Evolutionary conservation across 2,888 invertebrate genomes (phyloP), one percentile per base, ranked within the genome.

Genomic region (Cotesia congregata): DNA sequence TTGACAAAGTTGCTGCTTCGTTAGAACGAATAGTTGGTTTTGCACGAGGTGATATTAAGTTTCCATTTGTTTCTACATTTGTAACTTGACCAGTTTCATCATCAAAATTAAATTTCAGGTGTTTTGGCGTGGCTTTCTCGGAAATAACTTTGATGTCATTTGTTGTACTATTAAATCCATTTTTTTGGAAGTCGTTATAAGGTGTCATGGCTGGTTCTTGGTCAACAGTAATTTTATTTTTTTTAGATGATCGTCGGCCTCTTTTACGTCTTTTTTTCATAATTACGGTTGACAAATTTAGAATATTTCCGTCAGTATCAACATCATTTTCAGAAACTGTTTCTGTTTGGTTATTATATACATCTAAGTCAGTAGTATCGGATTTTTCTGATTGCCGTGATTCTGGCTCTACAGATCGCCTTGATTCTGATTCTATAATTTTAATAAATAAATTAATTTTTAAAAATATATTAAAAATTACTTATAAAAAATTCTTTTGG

Each of bases 361-460:
- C 79, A 20, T 80, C 77, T 12, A 77, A 67, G 67, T 78, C 77
- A 62, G 82, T 79, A 67, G 77, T 59, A 70, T 83, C 77, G 50
- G 77, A 38, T 77, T 74, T 59, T 59, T 67, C 30, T 40, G 77
- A 64, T 60, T 74, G 78, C 67, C 17, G 70, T n/a, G 59, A 41
- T 38, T 59, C 70, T 5, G 67, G 41, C 38, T 76, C 76, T 76
- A 61, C 17, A 62, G 64, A 64, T 60, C 74, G 78, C 67, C 17
- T 65, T n/a, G 59, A 41, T 38, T 59, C 70, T 5, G 67, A 41
- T 38, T 38, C 41, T 1, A 50, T 7, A 50, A 50, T 50, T 50
- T 50, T 50, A 12, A 4, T 50, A 50, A 12, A 12, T 9, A 12
- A 50, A 50, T 30, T 30, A 20, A 20, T 20, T 20, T 20, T 20